These are phyloP conservation scores for Xiphorhynchus erythropygius DNA, from an alignment of 2,797 vertebrate species.

Conservation along the genomic window DNA sequence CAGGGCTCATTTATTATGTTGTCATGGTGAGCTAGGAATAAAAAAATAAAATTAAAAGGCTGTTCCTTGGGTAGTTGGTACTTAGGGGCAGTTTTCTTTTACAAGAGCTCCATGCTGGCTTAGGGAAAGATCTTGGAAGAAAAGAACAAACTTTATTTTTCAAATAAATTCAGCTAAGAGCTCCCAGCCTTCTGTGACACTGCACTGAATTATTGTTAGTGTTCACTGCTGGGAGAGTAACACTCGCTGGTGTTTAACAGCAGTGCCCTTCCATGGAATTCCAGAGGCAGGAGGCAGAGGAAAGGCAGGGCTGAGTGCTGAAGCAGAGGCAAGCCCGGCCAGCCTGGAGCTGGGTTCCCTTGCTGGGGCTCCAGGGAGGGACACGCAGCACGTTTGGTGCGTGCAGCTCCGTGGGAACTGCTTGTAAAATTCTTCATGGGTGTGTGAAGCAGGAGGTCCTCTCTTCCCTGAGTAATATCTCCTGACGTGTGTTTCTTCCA, in stretches of 20 bases:
- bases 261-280: slow-evolving; percentile 48
- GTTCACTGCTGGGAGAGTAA: slow-evolving; percentile 62
- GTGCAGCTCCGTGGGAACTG: not conserved
- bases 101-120: slow-evolving; percentile 73
- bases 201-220: slow-evolving; percentile 66
- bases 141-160: slow-evolving; percentile 70
- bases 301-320: slow-evolving; percentile 50
- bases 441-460: slow-evolving; percentile 14
- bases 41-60: slow-evolving; percentile 71
- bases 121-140: slow-evolving; percentile 70
- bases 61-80: slow-evolving; percentile 69
- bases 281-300: slow-evolving; percentile 46
- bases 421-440: not conserved
- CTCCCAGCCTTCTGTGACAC: slow-evolving; percentile 63
- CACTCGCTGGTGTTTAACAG: slow-evolving; percentile 59
- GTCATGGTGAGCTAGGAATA: slow-evolving; percentile 73
- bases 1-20: slow-evolving; percentile 74
- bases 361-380: not conserved
- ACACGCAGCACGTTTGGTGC: not conserved
- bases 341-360: not conserved
- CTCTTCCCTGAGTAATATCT: not conserved
- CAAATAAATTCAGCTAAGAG: slow-evolving; percentile 71
- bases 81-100: slow-evolving; percentile 76
- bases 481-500: not conserved
- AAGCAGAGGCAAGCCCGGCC: slow-evolving; percentile 14